Conservation (phyloP, 2,888 invertebrate species). For the Creontiades dilutus region DNA sequence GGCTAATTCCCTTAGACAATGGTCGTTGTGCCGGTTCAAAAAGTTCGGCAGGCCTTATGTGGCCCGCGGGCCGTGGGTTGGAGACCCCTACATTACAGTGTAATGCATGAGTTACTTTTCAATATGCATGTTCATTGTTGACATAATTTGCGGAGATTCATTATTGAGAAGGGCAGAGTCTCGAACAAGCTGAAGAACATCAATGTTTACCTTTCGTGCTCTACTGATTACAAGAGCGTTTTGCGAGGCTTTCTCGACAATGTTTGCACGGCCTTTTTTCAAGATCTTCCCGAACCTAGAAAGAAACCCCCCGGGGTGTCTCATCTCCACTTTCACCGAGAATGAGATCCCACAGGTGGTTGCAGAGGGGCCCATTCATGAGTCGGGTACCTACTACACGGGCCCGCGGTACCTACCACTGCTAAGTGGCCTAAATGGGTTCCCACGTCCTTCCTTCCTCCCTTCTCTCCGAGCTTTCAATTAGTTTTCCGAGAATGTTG, state of each 20-base stretch:
- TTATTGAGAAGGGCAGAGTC: no score
- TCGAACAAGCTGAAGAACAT: no score
- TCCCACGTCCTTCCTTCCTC: slow-evolving; percentile 6
- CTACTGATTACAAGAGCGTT: no score
- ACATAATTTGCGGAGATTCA: no score
- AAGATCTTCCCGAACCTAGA: neutral
- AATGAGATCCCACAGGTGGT: slow-evolving; percentile 16
- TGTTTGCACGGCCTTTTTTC: neutral
- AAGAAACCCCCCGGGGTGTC: neutral
- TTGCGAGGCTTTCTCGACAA: neutral
- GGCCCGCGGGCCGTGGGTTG: no score
- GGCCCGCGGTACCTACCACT: neutral
- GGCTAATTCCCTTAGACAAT: no score
- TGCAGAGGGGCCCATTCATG: neutral
- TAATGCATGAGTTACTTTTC: no score
- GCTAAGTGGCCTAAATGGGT: slow-evolving; percentile 25
- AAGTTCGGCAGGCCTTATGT: no score
- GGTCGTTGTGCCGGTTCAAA: no score
- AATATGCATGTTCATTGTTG: no score
- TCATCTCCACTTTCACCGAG: slow-evolving; percentile 5
- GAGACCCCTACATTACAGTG: no score
- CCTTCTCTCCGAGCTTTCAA: neutral
- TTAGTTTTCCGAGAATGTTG: neutral
- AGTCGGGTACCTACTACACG: neutral
- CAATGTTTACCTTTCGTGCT: no score